Evolutionary conservation across 2,888 invertebrate genomes (phyloP).

Genomic region (Lochmaea capreae): DNA sequence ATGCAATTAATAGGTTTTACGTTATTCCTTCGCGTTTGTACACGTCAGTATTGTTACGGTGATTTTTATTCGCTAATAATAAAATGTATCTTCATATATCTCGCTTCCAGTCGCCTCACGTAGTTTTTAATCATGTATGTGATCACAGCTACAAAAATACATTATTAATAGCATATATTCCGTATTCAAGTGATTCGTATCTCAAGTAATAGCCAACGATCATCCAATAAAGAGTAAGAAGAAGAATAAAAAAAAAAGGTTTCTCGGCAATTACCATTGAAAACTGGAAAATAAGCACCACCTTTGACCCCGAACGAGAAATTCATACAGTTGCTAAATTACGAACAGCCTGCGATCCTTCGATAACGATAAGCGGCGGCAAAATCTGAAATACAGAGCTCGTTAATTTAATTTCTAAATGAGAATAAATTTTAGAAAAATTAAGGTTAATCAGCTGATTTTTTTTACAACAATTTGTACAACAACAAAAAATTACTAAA

Average conservation of each 20-base stretch:
- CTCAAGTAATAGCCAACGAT: constrained; percentile 21
- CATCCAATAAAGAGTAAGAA: constrained; percentile 21
- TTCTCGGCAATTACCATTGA: constrained; percentile 37
- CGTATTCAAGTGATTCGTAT: constrained; percentile 20
- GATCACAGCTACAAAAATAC: constrained; percentile 9
- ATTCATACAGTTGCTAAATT: constrained; percentile 45
- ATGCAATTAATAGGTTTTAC: too few species aligned
- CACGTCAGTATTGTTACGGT: too few species aligned
- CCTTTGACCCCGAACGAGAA: constrained; percentile 36
- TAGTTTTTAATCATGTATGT: constrained; percentile 7
- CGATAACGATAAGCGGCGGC: constrained; percentile 41
- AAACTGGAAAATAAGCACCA: constrained; percentile 37
- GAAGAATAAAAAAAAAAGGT: constrained; percentile 20
- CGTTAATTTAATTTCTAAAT: constrained; percentile 43
- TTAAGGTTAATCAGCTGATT: not conserved
- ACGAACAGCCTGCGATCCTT: constrained; percentile 41
- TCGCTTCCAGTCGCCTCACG: not conserved
- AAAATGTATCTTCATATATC: not conserved
- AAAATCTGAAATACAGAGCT: constrained; percentile 39
- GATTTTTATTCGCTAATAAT: too few species aligned
- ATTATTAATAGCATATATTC: constrained; percentile 25
- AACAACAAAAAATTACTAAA: too few species aligned
- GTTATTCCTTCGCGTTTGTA: too few species aligned
- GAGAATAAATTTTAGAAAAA: constrained; percentile 7
- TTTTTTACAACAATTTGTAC: not conserved